Evolutionary conservation across 2,113 vertebrate genomes (phyloP).

Genomic region (Plecturocebus donacophilus): DNA sequence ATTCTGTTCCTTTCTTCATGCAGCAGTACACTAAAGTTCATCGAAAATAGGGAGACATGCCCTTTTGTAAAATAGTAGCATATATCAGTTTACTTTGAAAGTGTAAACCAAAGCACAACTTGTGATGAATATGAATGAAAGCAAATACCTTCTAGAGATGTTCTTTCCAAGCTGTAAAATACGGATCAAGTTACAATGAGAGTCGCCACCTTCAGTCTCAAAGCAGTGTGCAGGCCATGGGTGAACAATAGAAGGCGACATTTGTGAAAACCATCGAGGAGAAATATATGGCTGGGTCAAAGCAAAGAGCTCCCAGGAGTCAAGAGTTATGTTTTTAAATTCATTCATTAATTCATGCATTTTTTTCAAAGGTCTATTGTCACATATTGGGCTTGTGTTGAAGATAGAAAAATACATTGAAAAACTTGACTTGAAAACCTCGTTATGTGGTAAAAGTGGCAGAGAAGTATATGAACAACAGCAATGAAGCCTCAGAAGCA

Average conservation of each 20-base stretch:
- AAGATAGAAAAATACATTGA: background rate
- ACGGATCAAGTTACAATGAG: background rate
- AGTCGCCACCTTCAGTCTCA: background rate
- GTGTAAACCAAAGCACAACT: background rate
- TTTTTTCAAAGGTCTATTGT: background rate
- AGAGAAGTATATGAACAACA: background rate
- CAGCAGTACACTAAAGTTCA: background rate
- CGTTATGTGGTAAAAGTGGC: background rate
- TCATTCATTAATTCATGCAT: background rate
- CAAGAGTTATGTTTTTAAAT: background rate
- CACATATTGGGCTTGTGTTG: background rate
- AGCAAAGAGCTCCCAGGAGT: background rate
- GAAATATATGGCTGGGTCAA: background rate
- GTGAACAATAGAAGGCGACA: background rate
- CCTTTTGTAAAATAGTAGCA: background rate
- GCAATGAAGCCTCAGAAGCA: background rate
- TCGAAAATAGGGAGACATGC: background rate
- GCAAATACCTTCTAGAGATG: background rate
- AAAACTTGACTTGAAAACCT: background rate
- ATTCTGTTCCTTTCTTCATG: background rate
- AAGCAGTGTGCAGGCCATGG: too few relatives aligned
- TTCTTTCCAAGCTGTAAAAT: background rate
- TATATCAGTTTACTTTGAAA: background rate
- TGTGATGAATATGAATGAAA: background rate
- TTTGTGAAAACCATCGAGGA: background rate